Conservation (phyloP, 2,888 invertebrate species). For the Conchocele bisecta region DNA sequence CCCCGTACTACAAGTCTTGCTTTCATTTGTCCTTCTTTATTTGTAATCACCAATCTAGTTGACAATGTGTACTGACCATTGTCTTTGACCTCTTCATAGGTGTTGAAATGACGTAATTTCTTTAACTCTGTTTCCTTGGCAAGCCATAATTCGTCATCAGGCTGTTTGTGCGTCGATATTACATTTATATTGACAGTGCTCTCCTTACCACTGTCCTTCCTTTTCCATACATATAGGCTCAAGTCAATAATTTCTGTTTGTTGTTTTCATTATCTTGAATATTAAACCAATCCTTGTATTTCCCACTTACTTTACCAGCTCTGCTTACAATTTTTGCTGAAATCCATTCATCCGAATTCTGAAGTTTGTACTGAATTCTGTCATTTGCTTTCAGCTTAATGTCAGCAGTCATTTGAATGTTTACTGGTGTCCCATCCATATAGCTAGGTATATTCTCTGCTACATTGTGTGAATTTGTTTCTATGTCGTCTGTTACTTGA, state of each 20-base stretch:
- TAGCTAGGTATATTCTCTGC: neutral
- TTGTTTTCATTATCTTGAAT: constrained; percentile 12
- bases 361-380: constrained; percentile 24
- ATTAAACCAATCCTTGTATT: constrained; percentile 30
- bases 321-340: constrained; percentile 24
- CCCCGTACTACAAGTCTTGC: constrained; percentile 36
- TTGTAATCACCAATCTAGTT: constrained; percentile 31
- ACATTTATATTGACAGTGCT: neutral
- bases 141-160: neutral
- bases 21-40: constrained; percentile 30
- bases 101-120: constrained; percentile 1
- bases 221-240: constrained; percentile 5
- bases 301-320: constrained; percentile 41
- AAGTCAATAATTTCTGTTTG: constrained; percentile 20
- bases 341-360: constrained; percentile 14
- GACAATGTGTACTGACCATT: neutral
- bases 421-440: too few relatives aligned
- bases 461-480: neutral
- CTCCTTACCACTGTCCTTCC: constrained; percentile 9
- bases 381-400: constrained; percentile 30
- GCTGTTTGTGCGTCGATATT: neutral
- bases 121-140: constrained; percentile 8
- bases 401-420: too few relatives aligned
- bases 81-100: constrained; percentile 16
- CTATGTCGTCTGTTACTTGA: neutral